phyloP scores from a whole-genome alignment of 2,113 vertebrate species.

The Solea solea region DNA sequence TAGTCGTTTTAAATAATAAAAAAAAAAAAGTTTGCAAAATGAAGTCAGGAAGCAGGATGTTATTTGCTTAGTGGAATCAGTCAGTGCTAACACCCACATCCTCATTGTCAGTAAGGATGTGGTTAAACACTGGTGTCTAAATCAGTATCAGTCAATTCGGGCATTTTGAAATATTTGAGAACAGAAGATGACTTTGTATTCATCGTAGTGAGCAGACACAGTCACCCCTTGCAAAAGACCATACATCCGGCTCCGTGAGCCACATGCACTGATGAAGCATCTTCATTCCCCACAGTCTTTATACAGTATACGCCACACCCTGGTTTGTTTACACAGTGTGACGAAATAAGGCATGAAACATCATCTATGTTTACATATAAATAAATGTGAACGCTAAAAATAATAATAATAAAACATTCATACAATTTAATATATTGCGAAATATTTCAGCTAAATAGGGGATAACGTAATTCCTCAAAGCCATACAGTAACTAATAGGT shows the following conservation, averaged over 20 bases:
- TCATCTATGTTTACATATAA: background rate
- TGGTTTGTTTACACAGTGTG: background rate
- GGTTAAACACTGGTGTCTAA: no score
- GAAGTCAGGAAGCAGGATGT: no score
- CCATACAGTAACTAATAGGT: background rate
- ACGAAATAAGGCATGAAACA: background rate
- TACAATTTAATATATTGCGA: background rate
- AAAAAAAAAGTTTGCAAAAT: no score
- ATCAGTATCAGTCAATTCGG: no score
- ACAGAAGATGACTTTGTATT: background rate
- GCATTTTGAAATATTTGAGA: no score
- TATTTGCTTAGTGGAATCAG: no score
- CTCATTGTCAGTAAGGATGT: no score
- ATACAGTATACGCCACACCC: conserved; percentile 16
- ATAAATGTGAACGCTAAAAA: background rate
- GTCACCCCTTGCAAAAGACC: background rate
- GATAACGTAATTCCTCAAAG: background rate
- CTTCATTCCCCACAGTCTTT: background rate
- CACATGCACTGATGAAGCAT: background rate
- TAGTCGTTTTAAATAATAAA: no score
- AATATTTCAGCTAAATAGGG: background rate
- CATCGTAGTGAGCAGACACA: background rate
- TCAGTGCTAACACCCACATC: no score
- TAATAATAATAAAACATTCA: no score
- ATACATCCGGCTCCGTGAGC: conserved; percentile 12